phyloP scores from a whole-genome alignment of 2,888 invertebrate genomes.

The Mythimna albipuncta region DNA sequence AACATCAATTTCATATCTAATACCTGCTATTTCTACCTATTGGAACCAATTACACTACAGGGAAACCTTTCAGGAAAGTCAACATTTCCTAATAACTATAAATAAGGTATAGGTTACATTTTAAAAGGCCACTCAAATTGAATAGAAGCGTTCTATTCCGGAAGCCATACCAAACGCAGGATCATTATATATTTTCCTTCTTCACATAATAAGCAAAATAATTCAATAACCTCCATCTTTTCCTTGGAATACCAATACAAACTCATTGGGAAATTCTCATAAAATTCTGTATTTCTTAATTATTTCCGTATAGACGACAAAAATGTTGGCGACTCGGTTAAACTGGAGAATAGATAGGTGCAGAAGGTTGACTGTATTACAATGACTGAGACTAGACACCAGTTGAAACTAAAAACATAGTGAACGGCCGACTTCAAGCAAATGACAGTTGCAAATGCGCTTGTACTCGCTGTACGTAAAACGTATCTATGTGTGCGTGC shows the following conservation, averaged over 20 bases:
- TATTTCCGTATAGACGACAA: conserved; percentile 60
- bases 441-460: neutral
- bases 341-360: neutral
- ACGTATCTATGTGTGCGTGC: neutral
- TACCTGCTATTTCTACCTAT: neutral
- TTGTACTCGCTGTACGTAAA: neutral
- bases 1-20: no score
- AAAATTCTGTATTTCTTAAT: conserved; percentile 65
- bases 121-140: neutral
- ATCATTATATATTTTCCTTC: conserved; percentile 23
- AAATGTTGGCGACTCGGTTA: conserved; percentile 45
- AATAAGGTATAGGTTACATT: neutral
- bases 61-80: neutral
- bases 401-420: no score
- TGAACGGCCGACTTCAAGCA: neutral
- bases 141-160: neutral
- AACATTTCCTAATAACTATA: neutral
- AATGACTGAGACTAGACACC: no score
- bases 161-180: conserved; percentile 2
- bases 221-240: conserved; percentile 38
- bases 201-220: conserved; percentile 43
- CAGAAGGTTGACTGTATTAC: neutral
- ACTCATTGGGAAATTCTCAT: conserved; percentile 51
- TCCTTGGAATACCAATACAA: conserved; percentile 55
- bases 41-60: neutral